Conservation (phyloP, 1,140 invertebrate species). For the Hylaeus volcanicus region DNA sequence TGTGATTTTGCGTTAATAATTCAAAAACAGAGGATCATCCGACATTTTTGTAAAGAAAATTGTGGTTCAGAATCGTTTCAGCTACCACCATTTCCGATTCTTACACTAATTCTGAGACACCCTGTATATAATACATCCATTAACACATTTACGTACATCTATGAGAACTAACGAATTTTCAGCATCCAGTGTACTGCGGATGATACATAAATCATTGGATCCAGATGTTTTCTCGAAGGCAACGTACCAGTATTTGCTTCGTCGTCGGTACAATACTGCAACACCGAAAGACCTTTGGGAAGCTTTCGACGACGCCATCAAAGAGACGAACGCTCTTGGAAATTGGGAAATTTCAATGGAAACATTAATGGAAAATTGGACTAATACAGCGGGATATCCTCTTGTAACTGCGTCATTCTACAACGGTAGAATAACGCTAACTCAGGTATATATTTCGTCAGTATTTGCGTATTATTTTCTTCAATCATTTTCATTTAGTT, state of each 20-base stretch:
- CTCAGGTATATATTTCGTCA: slow-evolving; percentile 72
- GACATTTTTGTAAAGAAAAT: too few relatives aligned
- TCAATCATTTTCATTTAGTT: too few relatives aligned
- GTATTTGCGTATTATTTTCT: not conserved
- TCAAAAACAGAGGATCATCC: too few relatives aligned
- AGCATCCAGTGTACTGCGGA: slow-evolving; percentile 86
- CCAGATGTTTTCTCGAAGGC: slow-evolving; percentile 83
- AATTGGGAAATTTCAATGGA: not conserved
- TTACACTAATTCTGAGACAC: not conserved
- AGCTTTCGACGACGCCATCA: slow-evolving; percentile 72
- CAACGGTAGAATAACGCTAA: slow-evolving; percentile 73
- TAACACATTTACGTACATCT: not conserved
- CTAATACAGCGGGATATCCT: slow-evolving; percentile 87
- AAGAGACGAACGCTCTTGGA: not conserved
- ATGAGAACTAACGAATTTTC: not conserved
- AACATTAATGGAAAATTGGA: slow-evolving; percentile 85
- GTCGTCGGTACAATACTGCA: slow-evolving; percentile 81
- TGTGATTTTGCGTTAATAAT: too few relatives aligned
- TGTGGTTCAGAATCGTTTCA: too few relatives aligned
- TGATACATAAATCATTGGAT: slow-evolving; percentile 87
- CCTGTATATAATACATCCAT: not conserved
- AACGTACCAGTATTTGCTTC: slow-evolving; percentile 80
- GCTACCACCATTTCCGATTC: too few relatives aligned
- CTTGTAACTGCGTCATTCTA: slow-evolving; percentile 82
- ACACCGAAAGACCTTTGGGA: slow-evolving; percentile 83